Base-by-base conservation (phyloP, 2,888 invertebrate genomes). In the Flexamia atlantica region DNA sequence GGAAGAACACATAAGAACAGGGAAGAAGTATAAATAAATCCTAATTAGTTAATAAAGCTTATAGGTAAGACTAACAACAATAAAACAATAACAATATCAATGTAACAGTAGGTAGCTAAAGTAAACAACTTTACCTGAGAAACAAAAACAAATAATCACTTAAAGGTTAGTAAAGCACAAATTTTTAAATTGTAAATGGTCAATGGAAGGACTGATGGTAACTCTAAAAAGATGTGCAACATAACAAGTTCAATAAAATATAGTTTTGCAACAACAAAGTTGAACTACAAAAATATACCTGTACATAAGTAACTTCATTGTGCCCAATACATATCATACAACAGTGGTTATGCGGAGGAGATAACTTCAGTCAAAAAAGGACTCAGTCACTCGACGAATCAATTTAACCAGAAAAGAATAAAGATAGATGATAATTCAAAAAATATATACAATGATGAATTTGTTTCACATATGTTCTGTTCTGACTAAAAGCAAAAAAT, bases 271-370 rank as follows among this genome's bases (percentile, higher is more conserved):
- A 23, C 30, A 64, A 64, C 64, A 64, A 64, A 64, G 28, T 28
- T 64, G 64, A 14, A 64, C 28, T 64, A 64, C 12, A 64, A 64
- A 64, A 64, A 64, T 64, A 64, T 64, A 64, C 30, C 64, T 64
- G 30, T 64, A 64, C 30, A 64, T 64, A 64, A 64, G 64, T 64
- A 64, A 64, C 64, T 28, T 20, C 14, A 64, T 64, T 64, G 64
- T 64, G 64, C 64, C 64, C 30, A 64, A 28, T 28, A 53, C 53
- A 53, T 53, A 23, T 53, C 23, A 23, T 53, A 53, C 46, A 53
- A 20, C 53, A 23, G 23, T 17, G 17, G 12, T 46, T 46, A 46
- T 46, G 7, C 2, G 14, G 46, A 10, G 14, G 12, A 14, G 46
- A 17, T 46, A 46, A 46, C 46, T 46, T 46, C 2, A 17, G 3